Evolutionary conservation across 2,888 invertebrate species (phyloP).

Genomic region (Steromphala cineraria): DNA sequence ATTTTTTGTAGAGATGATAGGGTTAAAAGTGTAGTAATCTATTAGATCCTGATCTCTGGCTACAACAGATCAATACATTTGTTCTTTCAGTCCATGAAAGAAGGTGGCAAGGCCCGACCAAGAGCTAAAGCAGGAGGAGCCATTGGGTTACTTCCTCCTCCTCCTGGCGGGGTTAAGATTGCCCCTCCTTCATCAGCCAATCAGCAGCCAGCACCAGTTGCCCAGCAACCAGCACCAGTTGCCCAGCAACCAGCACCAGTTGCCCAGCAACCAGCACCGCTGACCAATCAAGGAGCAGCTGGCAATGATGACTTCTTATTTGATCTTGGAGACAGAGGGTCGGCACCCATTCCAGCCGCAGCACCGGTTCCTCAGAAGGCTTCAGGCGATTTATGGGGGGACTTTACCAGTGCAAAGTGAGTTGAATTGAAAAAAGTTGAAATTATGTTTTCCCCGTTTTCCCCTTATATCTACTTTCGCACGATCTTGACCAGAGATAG

Average conservation of each 20-base stretch:
- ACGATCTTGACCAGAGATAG: too few species aligned
- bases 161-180: slow-evolving; percentile 87
- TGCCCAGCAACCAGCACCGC: slow-evolving; percentile 10
- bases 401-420: slow-evolving; percentile 63
- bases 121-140: slow-evolving; percentile 80
- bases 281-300: slow-evolving; percentile 12
- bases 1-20: too few species aligned
- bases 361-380: slow-evolving; percentile 37
- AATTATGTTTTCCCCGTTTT: too few species aligned
- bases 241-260: slow-evolving; percentile 24
- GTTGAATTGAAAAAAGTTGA: neutral
- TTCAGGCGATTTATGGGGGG: slow-evolving; percentile 64
- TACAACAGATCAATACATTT: too few species aligned
- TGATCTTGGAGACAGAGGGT: slow-evolving; percentile 28
- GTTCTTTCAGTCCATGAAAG: slow-evolving; percentile 55
- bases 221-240: slow-evolving; percentile 24
- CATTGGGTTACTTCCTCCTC: slow-evolving; percentile 82
- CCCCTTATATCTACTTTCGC: too few species aligned
- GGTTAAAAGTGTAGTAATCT: too few species aligned
- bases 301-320: slow-evolving; percentile 34
- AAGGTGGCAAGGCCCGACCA: slow-evolving; percentile 79
- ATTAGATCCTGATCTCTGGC: too few species aligned
- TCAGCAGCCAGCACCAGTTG: neutral
- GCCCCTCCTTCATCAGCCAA: slow-evolving; percentile 80
- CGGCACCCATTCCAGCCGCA: slow-evolving; percentile 27